phyloP scores from a whole-genome alignment of 1,140 invertebrate species.

The Meloidogyne exigua region DNA sequence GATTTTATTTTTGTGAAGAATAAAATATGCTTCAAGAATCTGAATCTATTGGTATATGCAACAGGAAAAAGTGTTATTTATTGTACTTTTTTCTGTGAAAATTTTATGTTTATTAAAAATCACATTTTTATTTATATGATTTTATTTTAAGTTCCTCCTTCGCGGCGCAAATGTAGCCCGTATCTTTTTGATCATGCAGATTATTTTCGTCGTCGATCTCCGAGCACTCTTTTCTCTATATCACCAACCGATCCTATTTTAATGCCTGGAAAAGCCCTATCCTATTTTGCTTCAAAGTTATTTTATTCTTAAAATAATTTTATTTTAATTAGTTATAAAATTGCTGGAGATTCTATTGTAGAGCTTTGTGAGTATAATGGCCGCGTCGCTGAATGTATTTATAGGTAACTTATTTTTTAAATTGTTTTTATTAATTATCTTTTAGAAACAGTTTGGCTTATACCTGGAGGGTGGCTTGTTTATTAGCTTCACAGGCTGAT shows the following conservation, averaged over 20 bases:
- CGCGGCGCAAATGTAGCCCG: conserved; percentile 17
- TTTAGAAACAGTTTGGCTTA: conserved; percentile 25
- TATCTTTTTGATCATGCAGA: conserved; percentile 2
- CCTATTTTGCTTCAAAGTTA: conserved; percentile 36
- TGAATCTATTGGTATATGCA: too few relatives aligned
- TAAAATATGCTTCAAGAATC: too few relatives aligned
- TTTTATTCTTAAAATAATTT: not conserved
- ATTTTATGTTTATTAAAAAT: too few relatives aligned
- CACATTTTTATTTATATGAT: too few relatives aligned
- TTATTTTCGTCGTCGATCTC: conserved; percentile 28
- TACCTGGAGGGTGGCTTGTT: conserved; percentile 32
- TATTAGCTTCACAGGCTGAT: conserved; percentile 18
- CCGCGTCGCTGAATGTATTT: conserved; percentile 27
- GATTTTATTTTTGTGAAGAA: too few relatives aligned
- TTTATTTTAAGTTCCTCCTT: conserved; percentile 29
- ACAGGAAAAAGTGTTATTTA: too few relatives aligned
- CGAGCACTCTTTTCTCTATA: conserved; percentile 29
- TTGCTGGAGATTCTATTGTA: conserved; percentile 30
- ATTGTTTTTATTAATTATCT: not conserved
- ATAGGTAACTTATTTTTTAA: not conserved
- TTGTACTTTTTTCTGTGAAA: too few relatives aligned
- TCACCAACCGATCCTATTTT: conserved; percentile 17
- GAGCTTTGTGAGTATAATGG: conserved; percentile 38
- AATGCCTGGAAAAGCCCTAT: conserved; percentile 8
- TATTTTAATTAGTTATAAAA: conserved; percentile 27